Evolutionary conservation across 2,888 invertebrate genomes (phyloP).

Genomic region (Hyposoter didymator): DNA sequence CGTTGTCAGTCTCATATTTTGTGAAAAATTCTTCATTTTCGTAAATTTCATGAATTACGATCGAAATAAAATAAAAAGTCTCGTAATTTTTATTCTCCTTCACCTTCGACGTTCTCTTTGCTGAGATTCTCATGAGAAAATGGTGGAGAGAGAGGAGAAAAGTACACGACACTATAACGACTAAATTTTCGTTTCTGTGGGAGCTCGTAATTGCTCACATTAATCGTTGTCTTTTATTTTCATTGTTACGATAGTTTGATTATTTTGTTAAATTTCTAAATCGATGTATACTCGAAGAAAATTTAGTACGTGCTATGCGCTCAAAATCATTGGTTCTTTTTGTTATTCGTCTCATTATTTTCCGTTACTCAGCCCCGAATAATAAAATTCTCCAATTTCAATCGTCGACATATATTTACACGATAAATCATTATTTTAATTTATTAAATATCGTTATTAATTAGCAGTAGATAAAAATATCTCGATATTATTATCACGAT

Average conservation of each 20-base stretch:
- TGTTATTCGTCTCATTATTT: slow-evolving; percentile 21
- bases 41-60: not conserved
- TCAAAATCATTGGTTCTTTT: slow-evolving; percentile 43
- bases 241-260: not conserved
- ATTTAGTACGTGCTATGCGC: slow-evolving; percentile 57
- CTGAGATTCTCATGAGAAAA: not conserved
- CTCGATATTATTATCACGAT: slow-evolving; percentile 56
- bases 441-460: slow-evolving; percentile 28
- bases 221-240: slow-evolving; percentile 39
- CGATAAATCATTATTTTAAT: not conserved
- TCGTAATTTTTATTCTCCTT: not conserved
- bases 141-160: not conserved
- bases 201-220: slow-evolving; percentile 33
- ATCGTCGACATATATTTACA: slow-evolving; percentile 7
- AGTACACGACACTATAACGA: too few relatives aligned
- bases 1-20: too few relatives aligned
- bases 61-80: not conserved
- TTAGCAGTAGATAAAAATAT: slow-evolving; percentile 56
- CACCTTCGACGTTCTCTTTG: not conserved
- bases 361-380: slow-evolving; percentile 34
- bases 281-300: slow-evolving; percentile 44
- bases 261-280: slow-evolving; percentile 39
- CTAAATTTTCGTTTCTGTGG: slow-evolving; percentile 4
- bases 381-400: slow-evolving; percentile 6
- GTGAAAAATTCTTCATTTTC: not conserved